These are phyloP conservation scores for Trematomus loennbergii DNA, from an alignment of 2,113 vertebrate genomes.

Conservation along the genomic window DNA sequence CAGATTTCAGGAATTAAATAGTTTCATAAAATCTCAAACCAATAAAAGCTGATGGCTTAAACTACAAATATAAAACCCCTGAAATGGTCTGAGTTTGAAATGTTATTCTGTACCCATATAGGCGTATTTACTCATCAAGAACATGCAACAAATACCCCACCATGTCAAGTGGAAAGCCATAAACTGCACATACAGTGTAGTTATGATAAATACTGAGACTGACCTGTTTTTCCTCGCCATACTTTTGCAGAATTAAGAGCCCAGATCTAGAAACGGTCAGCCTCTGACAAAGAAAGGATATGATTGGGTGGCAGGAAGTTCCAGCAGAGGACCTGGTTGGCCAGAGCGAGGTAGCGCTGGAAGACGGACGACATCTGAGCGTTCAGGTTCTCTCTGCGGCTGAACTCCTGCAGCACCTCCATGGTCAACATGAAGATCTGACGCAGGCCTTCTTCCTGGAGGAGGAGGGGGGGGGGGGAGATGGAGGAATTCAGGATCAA, in stretches of 20 bases:
- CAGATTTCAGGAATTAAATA: neutral
- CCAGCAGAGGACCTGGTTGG: slow-evolving; percentile 99
- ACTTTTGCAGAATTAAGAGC: neutral
- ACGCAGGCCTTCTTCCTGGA: slow-evolving; percentile 93
- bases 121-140: neutral
- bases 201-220: neutral
- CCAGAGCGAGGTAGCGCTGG: slow-evolving; percentile 96
- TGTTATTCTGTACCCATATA: neutral
- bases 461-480: neutral
- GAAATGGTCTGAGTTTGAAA: neutral
- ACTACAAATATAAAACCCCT: neutral
- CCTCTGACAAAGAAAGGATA: slow-evolving; percentile 89
- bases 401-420: slow-evolving; percentile 98
- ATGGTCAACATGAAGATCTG: slow-evolving; percentile 97
- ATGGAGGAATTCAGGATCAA: neutral
- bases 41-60: neutral
- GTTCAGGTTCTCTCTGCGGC: slow-evolving; percentile 93
- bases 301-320: slow-evolving; percentile 99
- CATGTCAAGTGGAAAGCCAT: neutral
- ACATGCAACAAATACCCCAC: neutral
- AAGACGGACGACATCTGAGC: slow-evolving; percentile 99
- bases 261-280: neutral
- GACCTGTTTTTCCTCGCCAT: neutral
- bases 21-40: neutral
- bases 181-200: neutral